Evolutionary conservation across 2,797 vertebrate species (phyloP).

Genomic region (Orestias chungarensis): DNA sequence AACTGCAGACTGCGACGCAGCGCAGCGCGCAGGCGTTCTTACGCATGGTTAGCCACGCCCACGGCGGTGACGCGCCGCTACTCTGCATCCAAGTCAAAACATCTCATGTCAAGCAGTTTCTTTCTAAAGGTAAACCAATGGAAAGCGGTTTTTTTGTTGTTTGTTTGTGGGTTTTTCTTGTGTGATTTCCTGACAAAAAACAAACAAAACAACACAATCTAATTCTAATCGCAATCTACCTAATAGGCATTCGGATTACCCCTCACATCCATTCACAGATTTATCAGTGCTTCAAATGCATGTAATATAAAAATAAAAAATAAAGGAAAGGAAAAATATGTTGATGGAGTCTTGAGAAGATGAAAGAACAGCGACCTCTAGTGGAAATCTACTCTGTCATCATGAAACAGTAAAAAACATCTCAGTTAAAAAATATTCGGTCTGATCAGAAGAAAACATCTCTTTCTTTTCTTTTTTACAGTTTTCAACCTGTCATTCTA

Average conservation of each 20-base stretch:
- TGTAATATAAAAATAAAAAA: constrained; percentile 23
- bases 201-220: not conserved
- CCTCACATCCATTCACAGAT: constrained; percentile 20
- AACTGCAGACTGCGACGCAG: constrained; percentile 55
- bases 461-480: not conserved
- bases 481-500: not conserved
- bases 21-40: constrained; percentile 39
- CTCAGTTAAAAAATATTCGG: not conserved
- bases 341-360: not conserved
- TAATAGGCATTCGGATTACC: constrained; percentile 8
- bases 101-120: no score
- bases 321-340: not conserved
- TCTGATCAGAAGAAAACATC: not conserved
- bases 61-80: constrained; percentile 63
- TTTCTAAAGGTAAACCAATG: not conserved
- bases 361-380: constrained; percentile 75
- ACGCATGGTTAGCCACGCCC: constrained; percentile 67
- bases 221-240: not conserved
- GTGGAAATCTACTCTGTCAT: constrained; percentile 28
- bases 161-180: no score
- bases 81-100: constrained; percentile 47
- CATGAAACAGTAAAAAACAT: not conserved
- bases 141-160: not conserved
- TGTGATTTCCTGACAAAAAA: not conserved
- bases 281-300: constrained; percentile 23